phyloP scores from a whole-genome alignment of 2,113 vertebrate species.

The Meleagris gallopavo region DNA sequence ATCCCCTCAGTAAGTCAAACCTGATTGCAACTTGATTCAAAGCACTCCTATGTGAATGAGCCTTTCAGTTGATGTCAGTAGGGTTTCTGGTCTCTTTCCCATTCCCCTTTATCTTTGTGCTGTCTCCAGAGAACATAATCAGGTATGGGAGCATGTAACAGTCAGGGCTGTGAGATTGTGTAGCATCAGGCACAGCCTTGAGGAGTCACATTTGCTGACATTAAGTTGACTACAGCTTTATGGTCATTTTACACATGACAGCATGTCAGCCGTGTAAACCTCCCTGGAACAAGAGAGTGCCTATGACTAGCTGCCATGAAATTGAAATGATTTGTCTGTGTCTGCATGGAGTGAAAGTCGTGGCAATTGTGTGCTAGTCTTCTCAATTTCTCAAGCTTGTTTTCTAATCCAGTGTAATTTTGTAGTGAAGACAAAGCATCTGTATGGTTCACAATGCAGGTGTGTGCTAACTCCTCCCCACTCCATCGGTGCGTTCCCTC shows the following conservation, averaged over 20 bases:
- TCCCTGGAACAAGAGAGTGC: background rate
- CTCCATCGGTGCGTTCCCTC: background rate
- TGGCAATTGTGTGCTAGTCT: background rate
- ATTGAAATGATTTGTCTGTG: slow-evolving; percentile 41
- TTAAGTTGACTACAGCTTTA: slow-evolving; percentile 38
- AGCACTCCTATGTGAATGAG: background rate
- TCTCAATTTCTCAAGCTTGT: background rate
- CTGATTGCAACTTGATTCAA: background rate
- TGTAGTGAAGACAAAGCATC: background rate
- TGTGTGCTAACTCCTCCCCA: background rate
- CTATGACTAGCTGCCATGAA: slow-evolving; percentile 35
- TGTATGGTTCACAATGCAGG: background rate
- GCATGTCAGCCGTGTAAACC: slow-evolving; percentile 27
- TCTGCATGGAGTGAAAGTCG: background rate
- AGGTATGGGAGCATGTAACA: background rate
- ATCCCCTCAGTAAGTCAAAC: background rate
- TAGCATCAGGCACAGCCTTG: slow-evolving; percentile 26
- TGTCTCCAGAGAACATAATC: background rate
- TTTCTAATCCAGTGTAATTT: background rate
- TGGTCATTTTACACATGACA: slow-evolving; percentile 42
- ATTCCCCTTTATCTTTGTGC: background rate
- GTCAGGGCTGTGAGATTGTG: background rate
- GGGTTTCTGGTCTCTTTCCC: background rate
- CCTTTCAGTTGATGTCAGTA: slow-evolving; percentile 5
- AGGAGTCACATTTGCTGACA: slow-evolving; percentile 50